These are phyloP conservation scores for Beroe ovata DNA, from an alignment of 37 sponge, comb jelly and placozoan species.

Conservation along the genomic window DNA sequence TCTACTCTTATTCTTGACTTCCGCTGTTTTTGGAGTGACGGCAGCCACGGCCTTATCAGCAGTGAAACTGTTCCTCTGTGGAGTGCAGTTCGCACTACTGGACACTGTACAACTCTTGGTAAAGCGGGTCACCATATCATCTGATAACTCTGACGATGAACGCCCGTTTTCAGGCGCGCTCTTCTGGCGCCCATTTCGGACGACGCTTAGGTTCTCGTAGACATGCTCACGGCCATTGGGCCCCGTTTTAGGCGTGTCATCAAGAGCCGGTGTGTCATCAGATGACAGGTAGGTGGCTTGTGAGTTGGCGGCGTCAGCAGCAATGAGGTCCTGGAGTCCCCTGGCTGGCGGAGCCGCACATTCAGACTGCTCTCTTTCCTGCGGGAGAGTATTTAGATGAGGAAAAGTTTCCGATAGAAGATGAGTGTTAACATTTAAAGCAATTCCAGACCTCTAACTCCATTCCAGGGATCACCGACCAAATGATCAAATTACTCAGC, in stretches of 20 bases:
- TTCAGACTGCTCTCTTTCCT: not conserved
- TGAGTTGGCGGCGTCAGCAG: not conserved
- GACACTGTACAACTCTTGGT: conserved; percentile 10
- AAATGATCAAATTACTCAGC: too few species aligned
- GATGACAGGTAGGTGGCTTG: conserved; percentile 20
- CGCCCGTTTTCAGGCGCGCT: not conserved
- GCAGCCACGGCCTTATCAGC: not conserved
- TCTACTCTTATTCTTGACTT: not conserved
- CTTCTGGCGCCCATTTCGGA: not conserved
- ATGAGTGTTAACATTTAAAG: too few species aligned
- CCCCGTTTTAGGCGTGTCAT: not conserved
- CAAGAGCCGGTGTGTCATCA: not conserved
- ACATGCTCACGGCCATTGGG: conserved; percentile 6
- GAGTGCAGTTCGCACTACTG: not conserved
- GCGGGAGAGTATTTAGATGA: too few species aligned
- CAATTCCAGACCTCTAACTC: too few species aligned
- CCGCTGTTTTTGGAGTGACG: not conserved
- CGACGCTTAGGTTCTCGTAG: not conserved
- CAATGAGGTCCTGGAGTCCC: not conserved
- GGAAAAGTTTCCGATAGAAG: too few species aligned
- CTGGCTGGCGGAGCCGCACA: not conserved
- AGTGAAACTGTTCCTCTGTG: not conserved
- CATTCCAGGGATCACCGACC: too few species aligned
- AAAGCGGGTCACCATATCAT: not conserved
- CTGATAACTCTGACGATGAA: not conserved